Percentiles rank a stretch among this genome's conserved stretches.
Evolutionary conservation across 1,140 invertebrate genomes (phyloP).

Genomic region (Drosophila asahinai): DNA sequence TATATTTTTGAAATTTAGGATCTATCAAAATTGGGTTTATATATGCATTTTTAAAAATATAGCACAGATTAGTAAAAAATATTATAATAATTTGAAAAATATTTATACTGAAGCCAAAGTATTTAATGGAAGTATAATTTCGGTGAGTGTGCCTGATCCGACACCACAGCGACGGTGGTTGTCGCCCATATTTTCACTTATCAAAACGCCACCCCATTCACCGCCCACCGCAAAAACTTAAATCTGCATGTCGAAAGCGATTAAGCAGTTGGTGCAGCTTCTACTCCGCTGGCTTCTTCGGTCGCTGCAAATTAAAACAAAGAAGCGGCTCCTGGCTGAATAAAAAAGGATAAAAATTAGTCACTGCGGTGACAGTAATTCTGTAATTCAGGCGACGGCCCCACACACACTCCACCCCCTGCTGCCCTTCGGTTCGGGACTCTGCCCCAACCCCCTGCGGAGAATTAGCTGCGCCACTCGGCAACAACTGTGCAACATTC

Average conservation of each 20-base stretch:
- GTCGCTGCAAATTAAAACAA: slow-evolving; percentile 76
- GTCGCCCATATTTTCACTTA: slow-evolving; percentile 75
- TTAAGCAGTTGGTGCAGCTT: slow-evolving; percentile 70
- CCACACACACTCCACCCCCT: slow-evolving; percentile 23
- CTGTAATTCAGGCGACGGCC: slow-evolving; percentile 60
- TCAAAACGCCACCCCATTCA: slow-evolving; percentile 45
- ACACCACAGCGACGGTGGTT: slow-evolving; percentile 21
- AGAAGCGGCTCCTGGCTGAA: slow-evolving; percentile 31
- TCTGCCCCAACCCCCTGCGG: slow-evolving; percentile 7
- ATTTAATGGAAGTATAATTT: neutral
- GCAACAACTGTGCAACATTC: slow-evolving; percentile 82
- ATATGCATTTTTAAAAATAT: no score
- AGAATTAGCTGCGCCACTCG: slow-evolving; percentile 78
- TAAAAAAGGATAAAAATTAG: slow-evolving; percentile 80
- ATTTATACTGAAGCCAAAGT: neutral
- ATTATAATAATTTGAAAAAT: no score
- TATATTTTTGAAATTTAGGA: no score
- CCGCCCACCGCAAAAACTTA: slow-evolving; percentile 68
- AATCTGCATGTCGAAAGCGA: slow-evolving; percentile 84
- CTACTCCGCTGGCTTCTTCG: slow-evolving; percentile 36
- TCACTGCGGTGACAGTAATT: slow-evolving; percentile 80
- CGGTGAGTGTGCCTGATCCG: slow-evolving; percentile 24
- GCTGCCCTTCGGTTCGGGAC: neutral
- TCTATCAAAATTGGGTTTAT: no score
- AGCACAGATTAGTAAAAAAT: neutral